Evolutionary conservation across 2,797 vertebrate genomes (phyloP), one percentile per base, ranked within the genome.

Genomic region (Falco columbarius): DNA sequence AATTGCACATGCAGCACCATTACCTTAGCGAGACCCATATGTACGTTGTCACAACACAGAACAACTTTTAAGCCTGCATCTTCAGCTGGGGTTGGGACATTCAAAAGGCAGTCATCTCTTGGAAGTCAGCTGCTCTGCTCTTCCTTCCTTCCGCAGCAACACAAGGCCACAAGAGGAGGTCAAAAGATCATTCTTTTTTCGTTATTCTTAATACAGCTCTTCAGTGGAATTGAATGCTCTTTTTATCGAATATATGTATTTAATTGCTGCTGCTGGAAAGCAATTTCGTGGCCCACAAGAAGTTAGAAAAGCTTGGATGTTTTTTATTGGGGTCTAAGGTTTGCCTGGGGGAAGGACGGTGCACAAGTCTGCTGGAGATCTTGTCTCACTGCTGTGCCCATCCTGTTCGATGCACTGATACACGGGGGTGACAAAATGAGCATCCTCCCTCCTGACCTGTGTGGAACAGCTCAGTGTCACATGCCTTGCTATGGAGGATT

Each of bases 171-270:
- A 58, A 51, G 65, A 90, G 32, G 26, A 93, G 36, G 62, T 89
- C 55, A 79, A 70, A 87, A 74, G 9, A 61, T 80, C 66, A 55
- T 87, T 84, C 15, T 63, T 92, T 86, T 89, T 84, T 91, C 32
- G 24, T 86, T 93, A 52, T 83, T 96, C 70, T 89, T 94, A 93
- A 90, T 90, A 59, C 40, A 90, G 14, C 94, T 95, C 51, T 93
- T 93, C 29, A 40, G 55, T 89, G 63, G 81, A 95, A 93, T 63
- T 81, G 26, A 52, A 59, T 0, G 0, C 47, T 89, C 44, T 46
- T 88, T 81, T 75, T 73, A 81, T 79, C 81, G 27, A 81, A 93
- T 85, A 74, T 21, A 32, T 94, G 91, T 71, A 59, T 89, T 82
- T 92, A 82, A 86, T 81, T 85, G 40, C 52, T 82, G 77, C 74